A percentile compares a stretch with the other conserved stretches of the same genome.
phyloP scores from a whole-genome alignment of 1,140 invertebrate species.

The Pseudomyrmex flavicornis region DNA sequence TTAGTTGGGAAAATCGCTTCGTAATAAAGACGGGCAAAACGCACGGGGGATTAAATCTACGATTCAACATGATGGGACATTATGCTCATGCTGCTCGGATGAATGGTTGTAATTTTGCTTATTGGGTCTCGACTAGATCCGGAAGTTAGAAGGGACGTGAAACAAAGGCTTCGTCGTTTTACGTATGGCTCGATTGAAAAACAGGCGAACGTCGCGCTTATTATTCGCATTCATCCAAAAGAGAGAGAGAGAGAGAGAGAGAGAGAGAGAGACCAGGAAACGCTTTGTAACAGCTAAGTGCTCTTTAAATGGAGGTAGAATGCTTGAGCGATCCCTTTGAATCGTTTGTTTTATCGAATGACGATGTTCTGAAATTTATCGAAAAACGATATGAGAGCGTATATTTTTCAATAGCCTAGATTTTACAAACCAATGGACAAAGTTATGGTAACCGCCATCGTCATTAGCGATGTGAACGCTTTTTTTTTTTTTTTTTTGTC shows the following conservation, averaged over 20 bases:
- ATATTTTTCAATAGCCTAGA: slow-evolving; percentile 39
- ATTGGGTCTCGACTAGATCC: slow-evolving; percentile 62
- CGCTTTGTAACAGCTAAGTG: slow-evolving; percentile 57
- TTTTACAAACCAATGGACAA: slow-evolving; percentile 29
- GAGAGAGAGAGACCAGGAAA: slow-evolving; percentile 46
- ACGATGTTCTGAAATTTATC: slow-evolving; percentile 61
- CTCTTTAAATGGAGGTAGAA: slow-evolving; percentile 45
- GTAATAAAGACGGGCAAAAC: neutral
- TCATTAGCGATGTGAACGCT: neutral
- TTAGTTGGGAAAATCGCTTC: neutral
- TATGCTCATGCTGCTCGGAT: neutral
- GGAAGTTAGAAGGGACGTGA: slow-evolving; percentile 49
- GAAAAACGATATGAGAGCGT: slow-evolving; percentile 37
- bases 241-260: slow-evolving; percentile 16
- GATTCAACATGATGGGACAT: neutral
- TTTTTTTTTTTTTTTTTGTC: neutral
- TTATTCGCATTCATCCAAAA: slow-evolving; percentile 59
- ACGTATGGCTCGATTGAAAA: slow-evolving; percentile 41
- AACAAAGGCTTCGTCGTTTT: slow-evolving; percentile 28
- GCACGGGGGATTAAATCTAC: neutral
- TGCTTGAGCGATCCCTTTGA: slow-evolving; percentile 36
- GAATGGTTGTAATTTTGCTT: slow-evolving; percentile 25
- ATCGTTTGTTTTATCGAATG: slow-evolving; percentile 56
- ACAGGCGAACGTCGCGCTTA: slow-evolving; percentile 57
- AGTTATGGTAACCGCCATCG: neutral